phyloP scores from a whole-genome alignment of 53 echinoderm and acorn worm genomes.

The Actinopyga echinites region DNA sequence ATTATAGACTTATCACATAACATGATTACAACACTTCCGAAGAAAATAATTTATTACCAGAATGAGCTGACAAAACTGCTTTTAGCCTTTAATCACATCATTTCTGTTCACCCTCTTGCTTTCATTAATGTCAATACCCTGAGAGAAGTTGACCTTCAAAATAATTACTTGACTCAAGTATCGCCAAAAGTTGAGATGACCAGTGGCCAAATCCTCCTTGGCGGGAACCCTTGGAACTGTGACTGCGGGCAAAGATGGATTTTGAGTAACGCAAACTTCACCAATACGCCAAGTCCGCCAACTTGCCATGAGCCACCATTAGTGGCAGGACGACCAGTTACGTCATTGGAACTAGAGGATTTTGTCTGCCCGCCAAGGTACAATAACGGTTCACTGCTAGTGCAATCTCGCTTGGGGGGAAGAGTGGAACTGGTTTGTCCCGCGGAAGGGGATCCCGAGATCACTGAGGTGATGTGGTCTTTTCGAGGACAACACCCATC shows the following conservation, averaged over 20 bases:
- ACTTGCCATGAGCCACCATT: background rate
- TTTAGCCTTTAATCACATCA: slow-evolving; percentile 4
- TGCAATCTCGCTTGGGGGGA: background rate
- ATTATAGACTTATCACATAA: slow-evolving; percentile 21
- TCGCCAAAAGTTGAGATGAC: slow-evolving; percentile 8
- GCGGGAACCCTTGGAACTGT: slow-evolving; percentile 30
- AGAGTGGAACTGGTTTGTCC: slow-evolving; percentile 33
- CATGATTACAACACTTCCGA: slow-evolving; percentile 3
- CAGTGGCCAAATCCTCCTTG: background rate
- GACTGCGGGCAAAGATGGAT: slow-evolving; percentile 38
- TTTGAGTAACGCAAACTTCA: background rate
- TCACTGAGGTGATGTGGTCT: slow-evolving; percentile 34
- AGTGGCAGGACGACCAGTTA: background rate
- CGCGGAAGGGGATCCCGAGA: slow-evolving; percentile 18
- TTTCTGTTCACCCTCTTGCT: slow-evolving; percentile 1
- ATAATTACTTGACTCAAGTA: background rate
- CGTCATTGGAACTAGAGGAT: slow-evolving; percentile 4
- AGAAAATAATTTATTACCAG: background rate
- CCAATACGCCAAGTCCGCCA: slow-evolving; percentile 1
- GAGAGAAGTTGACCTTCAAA: background rate
- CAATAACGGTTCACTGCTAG: slow-evolving; percentile 23
- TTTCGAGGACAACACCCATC: slow-evolving; percentile 27
- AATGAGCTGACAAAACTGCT: background rate
- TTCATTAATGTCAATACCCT: slow-evolving; percentile 5
- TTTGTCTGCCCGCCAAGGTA: slow-evolving; percentile 21